These are phyloP conservation scores for Conus ventricosus DNA, from an alignment of 1,140 invertebrate species.

Conservation along the genomic window DNA sequence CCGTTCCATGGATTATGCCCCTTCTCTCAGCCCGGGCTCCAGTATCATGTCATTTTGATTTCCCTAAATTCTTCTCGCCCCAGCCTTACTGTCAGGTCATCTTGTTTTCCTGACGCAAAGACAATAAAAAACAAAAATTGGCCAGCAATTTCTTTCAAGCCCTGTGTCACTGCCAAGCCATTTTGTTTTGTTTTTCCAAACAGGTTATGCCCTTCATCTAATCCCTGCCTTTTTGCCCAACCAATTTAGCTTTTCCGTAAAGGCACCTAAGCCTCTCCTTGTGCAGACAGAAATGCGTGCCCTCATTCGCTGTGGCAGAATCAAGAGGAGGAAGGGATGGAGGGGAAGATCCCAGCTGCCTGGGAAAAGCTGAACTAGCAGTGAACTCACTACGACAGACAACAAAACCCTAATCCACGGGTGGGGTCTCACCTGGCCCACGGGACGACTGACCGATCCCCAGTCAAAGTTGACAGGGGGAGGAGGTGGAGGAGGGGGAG, in stretches of 20 bases:
- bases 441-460: not conserved
- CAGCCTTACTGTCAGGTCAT: no score
- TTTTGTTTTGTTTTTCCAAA: not conserved
- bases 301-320: not conserved
- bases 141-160: no score
- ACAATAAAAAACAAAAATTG: no score
- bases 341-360: not conserved
- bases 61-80: no score
- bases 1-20: no score
- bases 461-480: slow-evolving; percentile 41
- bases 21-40: no score
- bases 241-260: not conserved
- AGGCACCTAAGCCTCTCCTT: no score
- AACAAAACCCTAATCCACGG: not conserved
- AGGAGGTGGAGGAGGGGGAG: slow-evolving; percentile 59
- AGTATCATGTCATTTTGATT: no score
- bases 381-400: not conserved
- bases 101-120: no score
- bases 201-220: not conserved
- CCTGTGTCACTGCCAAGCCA: not conserved
- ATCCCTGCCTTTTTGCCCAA: not conserved
- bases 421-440: not conserved
- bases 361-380: not conserved
- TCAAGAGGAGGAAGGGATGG: not conserved
- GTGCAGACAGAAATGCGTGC: not conserved